Percentiles rank a stretch among this genome's conserved stretches.
Evolutionary conservation across 2,113 vertebrate species (phyloP).

Genomic region (Varanus komodoensis): DNA sequence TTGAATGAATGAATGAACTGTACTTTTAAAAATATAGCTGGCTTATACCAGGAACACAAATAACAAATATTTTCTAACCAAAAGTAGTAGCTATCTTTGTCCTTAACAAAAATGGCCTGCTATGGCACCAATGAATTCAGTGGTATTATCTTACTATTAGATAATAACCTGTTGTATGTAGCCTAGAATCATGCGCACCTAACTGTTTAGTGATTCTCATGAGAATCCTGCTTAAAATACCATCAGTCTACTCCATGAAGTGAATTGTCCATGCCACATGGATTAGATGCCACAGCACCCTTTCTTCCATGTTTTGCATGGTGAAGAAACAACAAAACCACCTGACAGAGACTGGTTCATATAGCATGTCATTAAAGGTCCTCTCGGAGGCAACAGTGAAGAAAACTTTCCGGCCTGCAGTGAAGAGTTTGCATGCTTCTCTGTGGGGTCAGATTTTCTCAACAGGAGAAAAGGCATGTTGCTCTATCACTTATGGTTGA

Average conservation of each 20-base stretch:
- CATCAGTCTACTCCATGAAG: neutral
- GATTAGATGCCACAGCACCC: neutral
- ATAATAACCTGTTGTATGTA: neutral
- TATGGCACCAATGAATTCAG: neutral
- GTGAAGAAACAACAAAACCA: neutral
- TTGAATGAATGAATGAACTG: too few relatives aligned
- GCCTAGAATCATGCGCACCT: too few relatives aligned
- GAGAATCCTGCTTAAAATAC: neutral
- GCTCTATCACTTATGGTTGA: neutral
- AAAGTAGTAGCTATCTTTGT: neutral
- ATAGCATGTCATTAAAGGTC: neutral
- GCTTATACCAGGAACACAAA: neutral
- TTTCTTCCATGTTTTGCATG: neutral
- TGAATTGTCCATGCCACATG: too few relatives aligned
- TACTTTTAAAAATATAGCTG: neutral
- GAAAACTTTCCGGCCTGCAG: neutral
- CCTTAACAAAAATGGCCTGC: neutral
- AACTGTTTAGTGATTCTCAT: neutral
- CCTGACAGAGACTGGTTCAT: neutral
- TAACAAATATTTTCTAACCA: neutral
- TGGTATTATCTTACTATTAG: neutral
- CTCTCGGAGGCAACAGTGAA: neutral
- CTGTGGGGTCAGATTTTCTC: neutral
- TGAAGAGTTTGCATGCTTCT: neutral
- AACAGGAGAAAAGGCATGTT: neutral